A percentile compares a stretch with the other conserved stretches of the same genome.
These are phyloP conservation scores for Brachionus manjavacas DNA, from an alignment of 1,140 invertebrate genomes.

Conservation along the genomic window DNA sequence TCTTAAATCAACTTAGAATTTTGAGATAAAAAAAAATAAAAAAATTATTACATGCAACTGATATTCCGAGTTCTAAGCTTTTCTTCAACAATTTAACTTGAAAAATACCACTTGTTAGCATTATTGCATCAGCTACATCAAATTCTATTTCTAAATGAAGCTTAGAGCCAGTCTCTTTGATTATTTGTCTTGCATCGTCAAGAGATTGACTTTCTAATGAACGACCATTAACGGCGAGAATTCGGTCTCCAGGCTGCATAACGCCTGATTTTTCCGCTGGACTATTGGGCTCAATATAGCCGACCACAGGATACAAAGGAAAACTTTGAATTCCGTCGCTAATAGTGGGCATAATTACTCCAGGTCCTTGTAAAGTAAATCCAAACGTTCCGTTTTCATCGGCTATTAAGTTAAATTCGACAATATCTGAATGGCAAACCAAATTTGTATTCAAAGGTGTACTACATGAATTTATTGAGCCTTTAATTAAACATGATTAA, in stretches of 20 bases:
- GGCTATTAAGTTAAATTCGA: conserved; percentile 65
- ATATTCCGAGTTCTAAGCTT: conserved; percentile 72
- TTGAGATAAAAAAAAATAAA: not conserved
- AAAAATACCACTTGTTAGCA: conserved; percentile 80
- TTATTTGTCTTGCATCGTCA: conserved; percentile 59
- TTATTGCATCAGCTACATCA: conserved; percentile 83
- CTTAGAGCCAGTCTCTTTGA: conserved; percentile 58
- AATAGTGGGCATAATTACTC: not conserved
- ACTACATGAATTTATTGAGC: conserved; percentile 41
- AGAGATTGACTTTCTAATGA: conserved; percentile 57
- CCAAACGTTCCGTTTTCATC: conserved; percentile 59
- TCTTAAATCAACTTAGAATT: conserved; percentile 46
- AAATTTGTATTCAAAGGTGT: conserved; percentile 49
- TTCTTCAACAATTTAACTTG: conserved; percentile 79
- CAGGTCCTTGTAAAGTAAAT: conserved; percentile 54
- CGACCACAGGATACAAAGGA: conserved; percentile 60
- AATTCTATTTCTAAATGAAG: conserved; percentile 71
- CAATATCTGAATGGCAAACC: conserved; percentile 66
- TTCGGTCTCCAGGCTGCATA: conserved; percentile 73
- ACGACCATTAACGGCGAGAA: conserved; percentile 72
- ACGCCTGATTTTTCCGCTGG: conserved; percentile 72
- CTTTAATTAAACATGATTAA: not conserved
- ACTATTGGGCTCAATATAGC: conserved; percentile 65
- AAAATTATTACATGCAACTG: conserved; percentile 67
- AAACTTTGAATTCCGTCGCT: conserved; percentile 5